phyloP scores from a whole-genome alignment of 2,113 vertebrate genomes.

The Cyphomyrus discorhynchus region DNA sequence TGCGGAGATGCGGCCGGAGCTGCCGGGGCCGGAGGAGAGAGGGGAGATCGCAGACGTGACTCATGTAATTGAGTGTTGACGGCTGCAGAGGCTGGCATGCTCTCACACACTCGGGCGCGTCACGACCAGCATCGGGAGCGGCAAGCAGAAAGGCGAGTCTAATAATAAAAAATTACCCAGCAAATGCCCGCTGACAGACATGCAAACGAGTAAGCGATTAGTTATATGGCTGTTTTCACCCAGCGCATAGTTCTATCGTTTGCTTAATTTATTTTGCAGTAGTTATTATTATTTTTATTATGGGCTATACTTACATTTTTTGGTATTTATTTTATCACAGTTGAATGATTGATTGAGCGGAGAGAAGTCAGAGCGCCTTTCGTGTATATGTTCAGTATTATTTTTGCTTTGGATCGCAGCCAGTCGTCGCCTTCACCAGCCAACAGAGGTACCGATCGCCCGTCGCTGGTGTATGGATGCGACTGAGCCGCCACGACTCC shows the following conservation, averaged over 20 bases:
- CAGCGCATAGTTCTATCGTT: not conserved
- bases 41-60: slow-evolving; percentile 14
- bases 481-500: slow-evolving; percentile 40
- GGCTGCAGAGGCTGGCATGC: slow-evolving; percentile 25
- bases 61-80: slow-evolving; percentile 30
- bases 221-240: not conserved
- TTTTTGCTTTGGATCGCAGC: slow-evolving; percentile 31
- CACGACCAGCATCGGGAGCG: slow-evolving; percentile 36
- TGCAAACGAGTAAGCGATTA: slow-evolving; percentile 23
- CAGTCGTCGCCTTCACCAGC: too few relatives aligned
- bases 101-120: slow-evolving; percentile 30
- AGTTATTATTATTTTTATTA: not conserved
- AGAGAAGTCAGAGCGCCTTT: not conserved
- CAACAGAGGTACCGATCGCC: not conserved
- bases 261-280: not conserved
- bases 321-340: not conserved
- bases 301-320: not conserved
- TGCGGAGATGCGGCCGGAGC: slow-evolving; percentile 4
- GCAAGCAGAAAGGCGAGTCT: slow-evolving; percentile 39
- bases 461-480: slow-evolving; percentile 29
- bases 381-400: not conserved
- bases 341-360: not conserved
- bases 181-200: slow-evolving; percentile 14
- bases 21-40: not conserved
- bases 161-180: slow-evolving; percentile 25